Evolutionary conservation across 2,888 invertebrate species (phyloP), one percentile per base, ranked within the genome.

Genomic region (Dasypolia templi): DNA sequence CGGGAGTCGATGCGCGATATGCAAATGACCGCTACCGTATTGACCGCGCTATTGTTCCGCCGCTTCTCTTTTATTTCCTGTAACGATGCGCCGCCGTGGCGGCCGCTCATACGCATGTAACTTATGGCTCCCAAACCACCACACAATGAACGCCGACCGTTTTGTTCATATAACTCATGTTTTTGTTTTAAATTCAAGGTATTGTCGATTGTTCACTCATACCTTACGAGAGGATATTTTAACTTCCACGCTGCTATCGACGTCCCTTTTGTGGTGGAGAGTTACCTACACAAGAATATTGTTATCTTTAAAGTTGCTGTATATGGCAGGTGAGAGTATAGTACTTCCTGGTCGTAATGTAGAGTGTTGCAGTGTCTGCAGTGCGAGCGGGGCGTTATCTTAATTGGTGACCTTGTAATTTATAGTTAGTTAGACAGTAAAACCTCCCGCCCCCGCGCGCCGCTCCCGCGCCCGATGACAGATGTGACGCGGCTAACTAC

Each of bases 21-120:
- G 95, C 94, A 90, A 95, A 95, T 95, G 80, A 66, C 85, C 86
- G 94, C 94, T 93, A 91, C 94, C 92, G 95, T 92, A 93, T 93
- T 92, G 93, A 91, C 93, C 92, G 92, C 90, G 91, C 94, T 89
- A 93, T 93, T 93, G 94, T 93, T 89, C 89, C 88, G 87, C 86
- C 86, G 86, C 82, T 87, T 87, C 83, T 83, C 81, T 90, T 86
- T 86, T 88, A 86, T 83, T 84, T 83, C 79, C 58, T 80, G 64
- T 81, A 86, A 86, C 86, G 85, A 82, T 62, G 65, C 82, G 66
- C 67, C 67, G 71, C 64, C 53, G 39, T 62, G 72, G 67, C 70
- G 64, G 71, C 73, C n/a, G 70, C 70, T 70, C 70, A 70, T 70
- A 70, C 70, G 72, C 70, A 72, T 72, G 70, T 70, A 70, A 70